Conservation (phyloP, 2,797 vertebrate species). For the Sciurus carolinensis region DNA sequence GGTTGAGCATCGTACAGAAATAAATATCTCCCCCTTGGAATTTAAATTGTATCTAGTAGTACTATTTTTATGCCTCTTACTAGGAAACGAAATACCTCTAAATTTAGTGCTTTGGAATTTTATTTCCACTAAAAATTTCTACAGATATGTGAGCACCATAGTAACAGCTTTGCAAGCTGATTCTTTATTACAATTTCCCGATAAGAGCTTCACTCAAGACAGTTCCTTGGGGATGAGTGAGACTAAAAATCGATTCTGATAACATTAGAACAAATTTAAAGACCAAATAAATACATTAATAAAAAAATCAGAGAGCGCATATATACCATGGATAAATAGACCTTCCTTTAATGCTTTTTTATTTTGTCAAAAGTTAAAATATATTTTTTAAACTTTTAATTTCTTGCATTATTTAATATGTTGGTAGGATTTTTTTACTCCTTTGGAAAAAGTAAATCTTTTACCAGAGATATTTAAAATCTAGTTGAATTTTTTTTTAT, state of each 20-base stretch:
- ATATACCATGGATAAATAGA: conserved; percentile 82
- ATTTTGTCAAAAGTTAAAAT: conserved; percentile 75
- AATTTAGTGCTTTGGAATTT: conserved; percentile 90
- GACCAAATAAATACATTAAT: conserved; percentile 73
- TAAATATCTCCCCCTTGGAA: conserved; percentile 81
- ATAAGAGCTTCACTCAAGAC: conserved; percentile 88
- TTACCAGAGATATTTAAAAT: conserved; percentile 66
- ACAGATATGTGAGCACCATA: conserved; percentile 88
- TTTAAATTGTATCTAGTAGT: conserved; percentile 86
- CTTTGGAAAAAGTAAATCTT: conserved; percentile 64
- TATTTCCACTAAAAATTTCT: conserved; percentile 88
- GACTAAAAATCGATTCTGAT: conserved; percentile 90
- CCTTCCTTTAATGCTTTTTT: conserved; percentile 59
- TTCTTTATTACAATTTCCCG: conserved; percentile 88
- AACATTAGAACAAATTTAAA: conserved; percentile 90
- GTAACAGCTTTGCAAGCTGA: conserved; percentile 88
- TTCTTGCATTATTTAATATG: conserved; percentile 69
- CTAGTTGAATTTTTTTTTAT: neutral
- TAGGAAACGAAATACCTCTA: conserved; percentile 88
- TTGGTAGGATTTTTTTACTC: conserved; percentile 25
- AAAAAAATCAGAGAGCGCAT: conserved; percentile 79
- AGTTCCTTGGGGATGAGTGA: conserved; percentile 88
- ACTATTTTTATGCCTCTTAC: conserved; percentile 88
- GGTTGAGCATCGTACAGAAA: conserved; percentile 80
- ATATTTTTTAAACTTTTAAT: conserved; percentile 27